phyloP scores from a whole-genome alignment of 2,888 invertebrate species.

The Cephus rjabovi region DNA sequence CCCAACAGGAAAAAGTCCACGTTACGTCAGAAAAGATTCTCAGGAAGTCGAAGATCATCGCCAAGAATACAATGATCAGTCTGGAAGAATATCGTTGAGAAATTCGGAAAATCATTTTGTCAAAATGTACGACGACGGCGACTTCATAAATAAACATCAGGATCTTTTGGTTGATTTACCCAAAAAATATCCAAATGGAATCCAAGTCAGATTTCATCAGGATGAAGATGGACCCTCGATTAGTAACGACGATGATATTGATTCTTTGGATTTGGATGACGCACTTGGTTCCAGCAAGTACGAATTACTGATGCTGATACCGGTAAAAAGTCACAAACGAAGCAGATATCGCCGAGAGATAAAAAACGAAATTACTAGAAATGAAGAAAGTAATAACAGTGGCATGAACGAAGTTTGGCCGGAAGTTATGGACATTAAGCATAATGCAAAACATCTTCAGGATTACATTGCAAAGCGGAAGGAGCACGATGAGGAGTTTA shows the following conservation, averaged over 20 bases:
- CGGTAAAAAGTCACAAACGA: slow-evolving; percentile 19
- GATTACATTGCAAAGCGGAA: slow-evolving; percentile 19
- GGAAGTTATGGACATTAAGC: slow-evolving; percentile 25
- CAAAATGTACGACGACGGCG: neutral
- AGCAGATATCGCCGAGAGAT: slow-evolving; percentile 8
- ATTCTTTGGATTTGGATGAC: slow-evolving; percentile 18
- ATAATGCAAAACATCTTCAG: slow-evolving; percentile 28
- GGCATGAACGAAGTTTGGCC: slow-evolving; percentile 28
- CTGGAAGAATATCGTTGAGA: neutral
- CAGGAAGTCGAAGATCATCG: neutral
- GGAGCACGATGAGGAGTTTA: slow-evolving; percentile 3
- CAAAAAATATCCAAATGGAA: neutral
- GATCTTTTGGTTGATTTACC: neutral
- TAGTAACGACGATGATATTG: neutral
- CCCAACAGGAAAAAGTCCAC: neutral
- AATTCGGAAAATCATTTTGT: neutral
- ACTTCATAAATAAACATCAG: neutral
- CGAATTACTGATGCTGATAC: slow-evolving; percentile 32
- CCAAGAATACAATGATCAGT: neutral
- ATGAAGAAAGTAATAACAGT: neutral
- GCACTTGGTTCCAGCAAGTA: slow-evolving; percentile 21
- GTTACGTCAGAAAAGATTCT: neutral
- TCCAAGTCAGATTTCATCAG: neutral
- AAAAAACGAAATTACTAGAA: neutral
- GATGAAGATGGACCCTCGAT: neutral